phyloP scores from a whole-genome alignment of 2,113 vertebrate species.

The Apaloderma vittatum region DNA sequence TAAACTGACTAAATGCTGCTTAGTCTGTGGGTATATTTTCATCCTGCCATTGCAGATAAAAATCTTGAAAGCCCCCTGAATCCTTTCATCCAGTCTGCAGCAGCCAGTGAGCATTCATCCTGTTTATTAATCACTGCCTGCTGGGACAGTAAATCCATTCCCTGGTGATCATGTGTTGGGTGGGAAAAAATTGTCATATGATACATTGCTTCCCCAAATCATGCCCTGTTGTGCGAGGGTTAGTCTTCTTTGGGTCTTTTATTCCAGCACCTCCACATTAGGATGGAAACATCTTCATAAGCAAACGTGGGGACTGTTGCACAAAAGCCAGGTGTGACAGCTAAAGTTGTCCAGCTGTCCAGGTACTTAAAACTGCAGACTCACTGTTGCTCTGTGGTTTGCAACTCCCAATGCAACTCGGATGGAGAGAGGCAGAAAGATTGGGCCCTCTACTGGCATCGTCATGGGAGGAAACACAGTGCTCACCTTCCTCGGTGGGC shows the following conservation, averaged over 20 bases:
- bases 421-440: not conserved
- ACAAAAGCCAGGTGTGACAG: not conserved
- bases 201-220: not conserved
- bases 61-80: not conserved
- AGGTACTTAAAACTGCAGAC: not conserved
- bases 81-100: not conserved
- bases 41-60: not conserved
- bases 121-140: not conserved
- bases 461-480: accelerated
- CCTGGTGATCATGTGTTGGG: accelerated
- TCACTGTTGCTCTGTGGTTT: not conserved
- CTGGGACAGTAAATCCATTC: not conserved
- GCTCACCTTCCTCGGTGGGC: accelerated
- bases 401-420: accelerated
- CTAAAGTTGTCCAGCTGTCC: not conserved
- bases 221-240: not conserved
- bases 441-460: not conserved
- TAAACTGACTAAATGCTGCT: not conserved
- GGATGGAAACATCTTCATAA: not conserved
- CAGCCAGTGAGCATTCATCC: not conserved
- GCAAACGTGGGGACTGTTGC: accelerated
- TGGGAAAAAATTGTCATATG: accelerated
- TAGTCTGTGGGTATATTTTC: not conserved
- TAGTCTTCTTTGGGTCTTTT: not conserved
- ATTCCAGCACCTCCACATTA: not conserved